Evolutionary conservation across 2,888 invertebrate species (phyloP).

Genomic region (Lycophotia porphyrea): DNA sequence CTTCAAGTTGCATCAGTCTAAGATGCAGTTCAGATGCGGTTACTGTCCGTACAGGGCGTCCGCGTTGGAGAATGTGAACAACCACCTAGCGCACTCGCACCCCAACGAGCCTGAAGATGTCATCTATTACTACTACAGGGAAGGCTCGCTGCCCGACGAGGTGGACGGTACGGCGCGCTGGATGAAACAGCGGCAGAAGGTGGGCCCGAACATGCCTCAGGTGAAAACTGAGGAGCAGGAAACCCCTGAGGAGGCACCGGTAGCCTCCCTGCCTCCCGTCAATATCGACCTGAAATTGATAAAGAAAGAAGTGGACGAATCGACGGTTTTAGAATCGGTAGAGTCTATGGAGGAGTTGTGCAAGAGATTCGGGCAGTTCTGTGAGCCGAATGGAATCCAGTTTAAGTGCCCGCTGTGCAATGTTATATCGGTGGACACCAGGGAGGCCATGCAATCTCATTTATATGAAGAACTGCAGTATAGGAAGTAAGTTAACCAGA

Average conservation of each 20-base stretch:
- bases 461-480: conserved; percentile 92
- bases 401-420: conserved; percentile 92
- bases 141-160: conserved; percentile 78
- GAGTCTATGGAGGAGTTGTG: conserved; percentile 77
- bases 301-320: conserved; percentile 76
- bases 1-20: conserved; percentile 90
- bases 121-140: conserved; percentile 90
- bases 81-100: conserved; percentile 91
- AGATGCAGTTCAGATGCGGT: conserved; percentile 93
- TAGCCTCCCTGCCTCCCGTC: conserved; percentile 33
- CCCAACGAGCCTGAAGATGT: conserved; percentile 79
- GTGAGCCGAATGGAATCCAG: conserved; percentile 89
- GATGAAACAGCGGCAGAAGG: conserved; percentile 79
- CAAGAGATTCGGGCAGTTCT: conserved; percentile 78
- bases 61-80: conserved; percentile 89
- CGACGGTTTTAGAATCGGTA: conserved; percentile 38
- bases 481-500: conserved; percentile 88
- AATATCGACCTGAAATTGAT: conserved; percentile 80
- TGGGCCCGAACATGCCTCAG: conserved; percentile 61
- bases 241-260: conserved; percentile 29
- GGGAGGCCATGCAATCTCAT: conserved; percentile 92
- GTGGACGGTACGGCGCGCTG: conserved; percentile 79
- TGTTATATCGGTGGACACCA: conserved; percentile 89
- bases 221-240: conserved; percentile 76
- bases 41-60: conserved; percentile 91